These are phyloP conservation scores for Ypsolopha scabrella DNA, from an alignment of 2,888 invertebrate genomes.

Conservation along the genomic window DNA sequence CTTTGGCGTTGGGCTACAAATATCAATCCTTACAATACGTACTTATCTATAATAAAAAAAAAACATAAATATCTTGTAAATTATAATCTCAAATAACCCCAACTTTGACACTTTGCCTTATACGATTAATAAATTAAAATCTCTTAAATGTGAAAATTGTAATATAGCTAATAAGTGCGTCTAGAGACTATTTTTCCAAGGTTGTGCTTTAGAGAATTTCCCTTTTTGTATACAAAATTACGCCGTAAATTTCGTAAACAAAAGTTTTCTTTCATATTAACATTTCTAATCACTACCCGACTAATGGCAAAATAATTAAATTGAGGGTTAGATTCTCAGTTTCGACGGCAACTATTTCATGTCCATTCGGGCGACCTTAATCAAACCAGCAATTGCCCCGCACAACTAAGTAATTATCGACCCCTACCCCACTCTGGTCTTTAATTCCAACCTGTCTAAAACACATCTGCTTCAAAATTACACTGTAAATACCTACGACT, in stretches of 20 bases:
- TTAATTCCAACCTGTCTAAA: not conserved
- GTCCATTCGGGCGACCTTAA: too few species aligned
- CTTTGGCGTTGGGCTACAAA: too few species aligned
- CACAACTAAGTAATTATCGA: too few species aligned
- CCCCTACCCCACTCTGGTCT: too few species aligned
- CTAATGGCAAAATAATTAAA: too few species aligned
- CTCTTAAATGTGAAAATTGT: conserved; percentile 30
- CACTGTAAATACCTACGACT: conserved; percentile 37
- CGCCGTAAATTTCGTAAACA: not conserved
- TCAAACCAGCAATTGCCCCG: too few species aligned
- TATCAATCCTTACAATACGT: too few species aligned
- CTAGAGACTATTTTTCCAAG: conserved; percentile 69
- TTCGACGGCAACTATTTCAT: too few species aligned
- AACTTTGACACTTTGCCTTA: conserved; percentile 67
- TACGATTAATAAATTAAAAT: conserved; percentile 41
- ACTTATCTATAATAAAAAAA: too few species aligned
- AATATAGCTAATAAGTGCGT: conserved; percentile 39
- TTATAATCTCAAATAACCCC: conserved; percentile 50
- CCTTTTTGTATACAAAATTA: conserved; percentile 16
- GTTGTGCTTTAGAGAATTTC: conserved; percentile 69
- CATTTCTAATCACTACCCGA: too few species aligned
- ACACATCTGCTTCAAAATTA: not conserved
- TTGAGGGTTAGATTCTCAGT: too few species aligned
- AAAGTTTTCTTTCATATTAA: too few species aligned
- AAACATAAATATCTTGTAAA: conserved; percentile 14